A percentile compares a stretch with the other conserved stretches of the same genome.
Evolutionary conservation across 2,888 invertebrate genomes (phyloP).

Genomic region (Helicoverpa assulta): DNA sequence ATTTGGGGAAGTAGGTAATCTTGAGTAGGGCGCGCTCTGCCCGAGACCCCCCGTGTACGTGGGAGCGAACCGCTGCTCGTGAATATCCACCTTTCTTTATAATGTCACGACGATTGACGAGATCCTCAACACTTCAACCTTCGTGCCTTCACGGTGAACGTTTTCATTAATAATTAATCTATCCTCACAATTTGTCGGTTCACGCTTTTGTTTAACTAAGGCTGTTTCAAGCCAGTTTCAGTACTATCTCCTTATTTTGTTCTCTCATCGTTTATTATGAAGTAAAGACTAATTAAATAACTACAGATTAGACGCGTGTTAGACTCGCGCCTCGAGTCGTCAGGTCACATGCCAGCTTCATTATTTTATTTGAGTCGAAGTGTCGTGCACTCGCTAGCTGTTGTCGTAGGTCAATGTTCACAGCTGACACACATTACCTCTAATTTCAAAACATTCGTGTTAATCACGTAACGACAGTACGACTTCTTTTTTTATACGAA

Average conservation of each 20-base stretch:
- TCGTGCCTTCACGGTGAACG: neutral
- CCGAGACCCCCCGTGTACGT: neutral
- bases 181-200: too few relatives aligned
- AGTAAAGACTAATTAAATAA: neutral
- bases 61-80: neutral
- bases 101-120: neutral
- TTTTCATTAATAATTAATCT: too few relatives aligned
- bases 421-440: neutral
- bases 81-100: neutral
- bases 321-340: neutral
- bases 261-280: too few relatives aligned
- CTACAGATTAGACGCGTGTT: neutral
- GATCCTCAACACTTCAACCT: neutral
- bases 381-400: neutral
- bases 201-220: too few relatives aligned
- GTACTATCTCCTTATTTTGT: too few relatives aligned
- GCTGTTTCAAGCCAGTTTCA: too few relatives aligned
- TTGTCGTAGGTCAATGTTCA: constrained; percentile 28
- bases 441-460: constrained; percentile 2
- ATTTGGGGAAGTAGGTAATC: too few relatives aligned
- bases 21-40: too few relatives aligned
- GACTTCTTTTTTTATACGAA: neutral
- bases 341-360: neutral
- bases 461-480: neutral
- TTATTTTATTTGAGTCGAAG: neutral